Percentiles rank a stretch among this genome's conserved stretches.
Evolutionary conservation across 1,140 invertebrate species (phyloP).

Genomic region (Sitobion miscanthi): DNA sequence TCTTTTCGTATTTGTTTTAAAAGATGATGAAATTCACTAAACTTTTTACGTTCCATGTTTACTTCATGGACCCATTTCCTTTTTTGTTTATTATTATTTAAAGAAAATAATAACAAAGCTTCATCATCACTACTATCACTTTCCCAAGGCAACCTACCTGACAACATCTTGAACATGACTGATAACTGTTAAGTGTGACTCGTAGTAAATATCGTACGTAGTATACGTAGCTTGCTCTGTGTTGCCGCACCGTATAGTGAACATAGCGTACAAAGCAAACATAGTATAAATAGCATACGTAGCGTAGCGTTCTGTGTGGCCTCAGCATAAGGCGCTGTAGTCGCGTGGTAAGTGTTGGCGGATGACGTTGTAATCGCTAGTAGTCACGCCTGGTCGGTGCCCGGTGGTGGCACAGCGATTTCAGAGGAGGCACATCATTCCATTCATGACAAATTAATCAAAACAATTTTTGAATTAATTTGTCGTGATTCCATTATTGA

Average conservation of each 20-base stretch:
- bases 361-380: too few relatives aligned
- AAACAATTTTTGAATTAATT: too few relatives aligned
- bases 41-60: constrained; percentile 34
- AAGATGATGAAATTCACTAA: constrained; percentile 38
- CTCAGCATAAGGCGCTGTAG: not conserved
- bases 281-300: not conserved
- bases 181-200: constrained; percentile 1
- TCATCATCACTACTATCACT: not conserved
- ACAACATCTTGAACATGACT: constrained; percentile 34
- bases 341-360: too few relatives aligned
- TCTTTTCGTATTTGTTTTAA: constrained; percentile 32
- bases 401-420: too few relatives aligned
- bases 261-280: not conserved
- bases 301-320: constrained; percentile 21
- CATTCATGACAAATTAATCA: too few relatives aligned
- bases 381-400: too few relatives aligned
- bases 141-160: constrained; percentile 21
- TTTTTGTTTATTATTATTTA: too few relatives aligned
- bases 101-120: too few relatives aligned
- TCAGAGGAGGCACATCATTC: too few relatives aligned
- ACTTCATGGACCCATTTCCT: not conserved
- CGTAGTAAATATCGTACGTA: not conserved
- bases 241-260: too few relatives aligned
- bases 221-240: too few relatives aligned
- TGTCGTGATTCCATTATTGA: too few relatives aligned